These are phyloP conservation scores for Caenorhabditis tropicalis DNA, from an alignment of 1,140 invertebrate species.

Conservation along the genomic window DNA sequence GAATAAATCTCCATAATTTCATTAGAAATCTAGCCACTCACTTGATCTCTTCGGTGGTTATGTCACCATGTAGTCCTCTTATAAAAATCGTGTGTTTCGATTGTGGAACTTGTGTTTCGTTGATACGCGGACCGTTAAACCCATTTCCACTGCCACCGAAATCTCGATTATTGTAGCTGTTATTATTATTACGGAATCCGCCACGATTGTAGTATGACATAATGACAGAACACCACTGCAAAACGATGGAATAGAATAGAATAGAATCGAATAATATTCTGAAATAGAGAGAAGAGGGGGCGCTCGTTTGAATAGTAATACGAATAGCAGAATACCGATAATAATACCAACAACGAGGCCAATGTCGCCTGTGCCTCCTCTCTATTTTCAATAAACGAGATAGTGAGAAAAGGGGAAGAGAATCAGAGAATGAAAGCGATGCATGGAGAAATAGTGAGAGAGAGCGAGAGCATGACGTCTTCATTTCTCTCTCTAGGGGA, in stretches of 20 bases:
- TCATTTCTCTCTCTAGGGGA: too few species aligned
- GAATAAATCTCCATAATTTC: background rate
- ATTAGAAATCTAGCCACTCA: background rate
- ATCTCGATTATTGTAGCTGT: slow-evolving; percentile 14
- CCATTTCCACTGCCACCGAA: background rate
- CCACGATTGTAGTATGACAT: background rate
- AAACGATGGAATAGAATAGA: background rate
- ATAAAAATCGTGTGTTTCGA: slow-evolving; percentile 55
- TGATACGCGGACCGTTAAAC: background rate
- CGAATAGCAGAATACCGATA: too few species aligned
- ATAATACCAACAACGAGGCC: too few species aligned
- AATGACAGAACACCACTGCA: too few species aligned
- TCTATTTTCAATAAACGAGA: too few species aligned
- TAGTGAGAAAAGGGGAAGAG: too few species aligned
- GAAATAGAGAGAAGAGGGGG: background rate
- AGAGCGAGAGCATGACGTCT: too few species aligned
- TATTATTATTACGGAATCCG: background rate
- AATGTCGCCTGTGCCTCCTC: too few species aligned
- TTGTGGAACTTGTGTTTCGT: slow-evolving; percentile 49
- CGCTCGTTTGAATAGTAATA: too few species aligned
- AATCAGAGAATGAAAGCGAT: too few species aligned
- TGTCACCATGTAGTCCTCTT: slow-evolving; percentile 36
- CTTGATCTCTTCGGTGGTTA: slow-evolving; percentile 52
- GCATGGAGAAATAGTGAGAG: too few species aligned
- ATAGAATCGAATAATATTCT: background rate